phyloP scores from a whole-genome alignment of 2,113 vertebrate genomes.

The Nothocercus nigrocapillus region DNA sequence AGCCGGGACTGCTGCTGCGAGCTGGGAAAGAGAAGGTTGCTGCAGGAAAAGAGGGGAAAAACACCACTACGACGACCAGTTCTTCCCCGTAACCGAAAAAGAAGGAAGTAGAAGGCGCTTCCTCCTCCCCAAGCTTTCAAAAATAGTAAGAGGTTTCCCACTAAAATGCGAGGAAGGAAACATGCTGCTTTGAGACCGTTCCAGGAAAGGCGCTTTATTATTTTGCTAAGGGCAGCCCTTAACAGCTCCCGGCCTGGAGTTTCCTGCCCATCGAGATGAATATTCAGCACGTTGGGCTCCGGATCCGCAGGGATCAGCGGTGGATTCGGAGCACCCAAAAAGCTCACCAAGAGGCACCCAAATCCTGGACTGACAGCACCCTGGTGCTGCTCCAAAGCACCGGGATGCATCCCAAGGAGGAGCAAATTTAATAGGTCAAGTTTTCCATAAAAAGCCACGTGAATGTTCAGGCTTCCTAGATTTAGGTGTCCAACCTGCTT shows the following conservation, averaged over 20 bases:
- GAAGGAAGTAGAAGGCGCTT: constrained; percentile 8
- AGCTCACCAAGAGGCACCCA: rapidly evolving
- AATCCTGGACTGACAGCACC: rapidly evolving
- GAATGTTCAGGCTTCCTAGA: neutral
- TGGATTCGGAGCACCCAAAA: neutral
- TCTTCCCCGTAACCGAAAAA: neutral
- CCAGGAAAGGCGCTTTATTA: constrained; percentile 43
- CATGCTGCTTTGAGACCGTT: neutral
- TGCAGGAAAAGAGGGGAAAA: neutral
- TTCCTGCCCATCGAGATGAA: neutral
- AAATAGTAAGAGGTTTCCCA: neutral
- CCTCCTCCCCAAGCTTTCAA: neutral
- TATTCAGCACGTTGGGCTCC: rapidly evolving
- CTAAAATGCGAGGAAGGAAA: constrained; percentile 65
- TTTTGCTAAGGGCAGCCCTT: neutral
- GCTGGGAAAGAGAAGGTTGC: neutral
- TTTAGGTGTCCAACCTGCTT: neutral
- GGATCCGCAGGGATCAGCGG: neutral
- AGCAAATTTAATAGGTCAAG: rapidly evolving
- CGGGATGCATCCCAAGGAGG: rapidly evolving
- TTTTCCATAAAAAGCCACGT: neutral
- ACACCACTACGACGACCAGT: neutral
- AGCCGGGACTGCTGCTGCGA: neutral
- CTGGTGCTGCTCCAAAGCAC: rapidly evolving
- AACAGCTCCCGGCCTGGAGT: neutral